Evolutionary conservation across 1,140 invertebrate species (phyloP).

Genomic region (Conus ventricosus): DNA sequence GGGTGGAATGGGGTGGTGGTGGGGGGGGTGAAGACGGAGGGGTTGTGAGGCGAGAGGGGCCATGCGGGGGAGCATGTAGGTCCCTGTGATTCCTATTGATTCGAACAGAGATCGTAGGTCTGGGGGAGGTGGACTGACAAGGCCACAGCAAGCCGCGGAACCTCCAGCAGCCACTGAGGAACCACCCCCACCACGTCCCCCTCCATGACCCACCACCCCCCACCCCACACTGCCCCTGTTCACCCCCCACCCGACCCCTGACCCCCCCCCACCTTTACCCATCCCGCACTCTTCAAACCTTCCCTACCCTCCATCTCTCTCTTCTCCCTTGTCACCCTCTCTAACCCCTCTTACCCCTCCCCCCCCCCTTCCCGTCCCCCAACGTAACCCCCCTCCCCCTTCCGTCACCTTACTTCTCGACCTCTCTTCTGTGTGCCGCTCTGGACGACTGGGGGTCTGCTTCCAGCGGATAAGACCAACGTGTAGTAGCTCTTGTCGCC

Average conservation of each 20-base stretch:
- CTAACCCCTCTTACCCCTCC: background rate
- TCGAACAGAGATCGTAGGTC: background rate
- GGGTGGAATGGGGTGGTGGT: background rate
- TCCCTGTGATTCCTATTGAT: constrained; percentile 9
- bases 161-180: background rate
- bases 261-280: background rate
- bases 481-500: constrained; percentile 18
- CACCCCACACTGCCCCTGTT: background rate
- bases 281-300: background rate
- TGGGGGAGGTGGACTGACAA: background rate
- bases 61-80: background rate
- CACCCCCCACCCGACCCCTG: background rate
- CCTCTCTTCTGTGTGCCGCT: too few species aligned
- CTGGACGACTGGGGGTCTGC: background rate
- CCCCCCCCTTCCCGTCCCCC: background rate
- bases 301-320: background rate
- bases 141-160: background rate
- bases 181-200: background rate
- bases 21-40: background rate
- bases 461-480: background rate
- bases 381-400: background rate
- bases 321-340: background rate
- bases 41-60: background rate
- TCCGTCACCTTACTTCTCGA: background rate
- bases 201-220: background rate